A percentile compares a stretch with the other conserved stretches of the same genome.
Evolutionary conservation across 1,140 invertebrate genomes (phyloP).

Genomic region (Drosophila elegans): DNA sequence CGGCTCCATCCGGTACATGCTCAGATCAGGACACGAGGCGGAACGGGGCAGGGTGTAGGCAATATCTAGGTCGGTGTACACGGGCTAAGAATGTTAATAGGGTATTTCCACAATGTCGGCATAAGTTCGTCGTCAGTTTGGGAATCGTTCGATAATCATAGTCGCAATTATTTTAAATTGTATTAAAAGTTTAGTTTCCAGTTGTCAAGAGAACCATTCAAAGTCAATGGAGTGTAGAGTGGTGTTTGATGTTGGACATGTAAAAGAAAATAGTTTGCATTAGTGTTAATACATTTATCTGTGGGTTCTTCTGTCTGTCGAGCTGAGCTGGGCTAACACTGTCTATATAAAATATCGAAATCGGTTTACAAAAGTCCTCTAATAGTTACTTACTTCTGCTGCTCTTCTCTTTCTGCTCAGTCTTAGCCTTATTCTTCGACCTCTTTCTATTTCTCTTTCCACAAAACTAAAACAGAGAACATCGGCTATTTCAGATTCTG

Average conservation of each 20-base stretch:
- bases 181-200: too few relatives aligned
- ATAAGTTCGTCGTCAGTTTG: too few relatives aligned
- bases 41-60: conserved; percentile 78
- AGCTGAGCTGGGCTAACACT: conserved; percentile 31
- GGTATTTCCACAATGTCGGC: neutral
- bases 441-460: conserved; percentile 75
- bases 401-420: conserved; percentile 50
- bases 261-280: conserved; percentile 53
- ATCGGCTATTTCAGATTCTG: conserved; percentile 14
- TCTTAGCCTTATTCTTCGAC: conserved; percentile 67
- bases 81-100: conserved; percentile 66
- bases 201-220: neutral
- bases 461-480: conserved; percentile 73
- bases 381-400: conserved; percentile 59
- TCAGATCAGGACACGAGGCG: conserved; percentile 87
- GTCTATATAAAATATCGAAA: neutral
- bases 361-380: neutral
- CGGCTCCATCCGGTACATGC: conserved; percentile 85
- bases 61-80: conserved; percentile 75
- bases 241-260: conserved; percentile 54
- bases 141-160: neutral
- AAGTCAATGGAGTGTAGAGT: conserved; percentile 6
- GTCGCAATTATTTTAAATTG: too few relatives aligned
- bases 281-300: conserved; percentile 3
- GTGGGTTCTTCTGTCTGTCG: neutral